Base-by-base conservation (phyloP, 2,113 vertebrate genomes). In the Lophochroa leadbeateri region DNA sequence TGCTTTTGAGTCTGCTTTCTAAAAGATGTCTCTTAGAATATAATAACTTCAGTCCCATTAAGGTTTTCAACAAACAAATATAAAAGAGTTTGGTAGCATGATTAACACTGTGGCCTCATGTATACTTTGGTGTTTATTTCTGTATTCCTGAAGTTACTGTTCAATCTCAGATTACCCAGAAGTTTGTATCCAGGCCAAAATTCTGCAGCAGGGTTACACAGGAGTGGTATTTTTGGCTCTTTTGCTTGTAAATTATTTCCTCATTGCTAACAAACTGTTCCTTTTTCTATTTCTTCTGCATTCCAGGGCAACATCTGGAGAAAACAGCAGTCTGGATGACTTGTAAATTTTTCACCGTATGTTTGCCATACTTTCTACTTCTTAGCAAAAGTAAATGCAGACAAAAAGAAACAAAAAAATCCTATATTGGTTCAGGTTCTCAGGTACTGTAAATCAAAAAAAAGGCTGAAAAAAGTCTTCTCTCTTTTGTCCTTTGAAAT, bases 51-150 rank as follows among this genome's bases (percentile, higher is more conserved):
- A 47, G n/a, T 79, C 7, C 12, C 13, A 50, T 53, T 82, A 58
- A 87, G 64, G 11, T 91, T 93, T 91, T 64, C 50, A 85, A 27
- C 2, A 44, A 69, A 53, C 24, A 85, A 82, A 68, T 76, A 39
- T 13, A 88, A 63, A 79, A 57, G 39, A 82, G 27, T 50, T 50
- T 69, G 35, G 29, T 93, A 72, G 14, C 33, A 79, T 35, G 33
- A 76, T 87, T 90, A 83, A 76, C 29, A 44, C 49, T 31, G 3
- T 41, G 28, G 41, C 28, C 31, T 83, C 41, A 50, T 88, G 50
- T 77, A 74, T 46, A 41, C 53, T 95, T 90, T 83, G 64, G 67
- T 93, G 43, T 83, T 86, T 82, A 82, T 90, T 95, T 95, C 29
- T 88, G 23, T 55, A 28, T 86, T 92, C 72, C 18, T 52, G 39